Base-by-base conservation (phyloP, 1,140 invertebrate genomes). In the Drosophila lini region DNA sequence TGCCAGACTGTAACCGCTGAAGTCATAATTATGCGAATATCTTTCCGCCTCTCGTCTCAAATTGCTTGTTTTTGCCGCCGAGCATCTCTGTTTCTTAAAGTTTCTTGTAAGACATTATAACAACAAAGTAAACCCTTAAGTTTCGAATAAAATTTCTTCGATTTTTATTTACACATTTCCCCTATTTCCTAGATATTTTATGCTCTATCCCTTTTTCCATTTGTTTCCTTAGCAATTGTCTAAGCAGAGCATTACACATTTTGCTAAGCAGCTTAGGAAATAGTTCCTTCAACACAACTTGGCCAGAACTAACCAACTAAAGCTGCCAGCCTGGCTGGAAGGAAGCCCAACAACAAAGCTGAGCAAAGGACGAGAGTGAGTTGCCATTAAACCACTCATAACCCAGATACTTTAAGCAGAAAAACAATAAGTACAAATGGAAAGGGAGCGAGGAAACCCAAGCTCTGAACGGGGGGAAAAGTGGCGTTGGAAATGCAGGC, bases 351-450 rank as follows among this genome's bases (percentile, higher is more conserved):
- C 73, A 64, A 76, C 73, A 64, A 76, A 68, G 61, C 52, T 38
- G 62, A 52, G 81, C 81, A 55, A 84, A 85, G 48, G 48, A 50
- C 48, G 19, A 65, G 61, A 63, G 59, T 34, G 65, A 73, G 65
- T 60, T 81, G 69, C 84, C 82, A 88, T 86, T 86, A 82, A 88
- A 78, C 82, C 81, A 86, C 82, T 86, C 82, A 86, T 86, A 86
- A 86, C 82, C 82, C 81, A 83, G 78, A 86, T 88, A 81, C 78
- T 78, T 76, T 47, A 41, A 41, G 58, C 36, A 31, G 44, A 47
- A 65, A 56, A 78, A 78, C 75, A 71, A 78, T 78, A 78, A 78
- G 74, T 58, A 78, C 38, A 63, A 63, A 48, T 40, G 42, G 19
- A 40, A 40, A 36, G 45, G 28, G 19, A 7, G 50, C 11, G 32